A percentile compares a stretch with the other conserved stretches of the same genome.
phyloP scores from a whole-genome alignment of 2,888 invertebrate species.

The Calameuta pallipes region DNA sequence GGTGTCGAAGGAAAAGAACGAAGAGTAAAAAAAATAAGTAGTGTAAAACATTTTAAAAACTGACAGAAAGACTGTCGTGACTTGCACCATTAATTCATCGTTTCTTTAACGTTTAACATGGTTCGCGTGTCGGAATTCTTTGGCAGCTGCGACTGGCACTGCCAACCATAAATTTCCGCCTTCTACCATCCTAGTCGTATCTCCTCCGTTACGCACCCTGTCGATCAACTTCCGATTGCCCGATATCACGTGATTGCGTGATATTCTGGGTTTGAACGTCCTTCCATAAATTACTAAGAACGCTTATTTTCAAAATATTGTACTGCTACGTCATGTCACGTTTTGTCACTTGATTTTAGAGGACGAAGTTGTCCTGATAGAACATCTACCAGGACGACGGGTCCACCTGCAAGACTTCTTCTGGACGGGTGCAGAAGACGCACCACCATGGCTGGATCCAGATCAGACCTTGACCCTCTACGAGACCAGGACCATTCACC shows the following conservation, averaged over 20 bases:
- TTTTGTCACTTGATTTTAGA: conserved; percentile 37
- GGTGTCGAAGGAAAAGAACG: not conserved
- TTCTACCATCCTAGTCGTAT: not conserved
- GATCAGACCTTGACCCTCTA: conserved; percentile 62
- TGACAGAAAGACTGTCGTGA: not conserved
- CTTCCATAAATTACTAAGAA: not conserved
- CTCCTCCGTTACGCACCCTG: not conserved
- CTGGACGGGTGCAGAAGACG: conserved; percentile 90
- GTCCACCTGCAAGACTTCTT: conserved; percentile 84
- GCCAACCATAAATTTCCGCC: not conserved
- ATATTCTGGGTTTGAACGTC: conserved; percentile 4
- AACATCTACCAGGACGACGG: conserved; percentile 59
- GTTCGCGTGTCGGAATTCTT: conserved; percentile 5
- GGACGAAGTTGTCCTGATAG: conserved; percentile 62
- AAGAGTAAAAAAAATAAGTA: not conserved
- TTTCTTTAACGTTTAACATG: not conserved
- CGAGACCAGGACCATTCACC: conserved; percentile 59
- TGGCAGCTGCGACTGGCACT: conserved; percentile 1
- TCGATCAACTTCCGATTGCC: not conserved
- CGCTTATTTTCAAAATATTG: not conserved
- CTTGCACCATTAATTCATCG: not conserved
- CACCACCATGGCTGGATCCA: conserved; percentile 72
- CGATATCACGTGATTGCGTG: conserved; percentile 52
- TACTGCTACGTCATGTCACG: not conserved
- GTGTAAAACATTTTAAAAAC: not conserved